A percentile compares a stretch with the other conserved stretches of the same genome.
Conservation (phyloP, 1,140 invertebrate genomes). For the Prorops nasuta region DNA sequence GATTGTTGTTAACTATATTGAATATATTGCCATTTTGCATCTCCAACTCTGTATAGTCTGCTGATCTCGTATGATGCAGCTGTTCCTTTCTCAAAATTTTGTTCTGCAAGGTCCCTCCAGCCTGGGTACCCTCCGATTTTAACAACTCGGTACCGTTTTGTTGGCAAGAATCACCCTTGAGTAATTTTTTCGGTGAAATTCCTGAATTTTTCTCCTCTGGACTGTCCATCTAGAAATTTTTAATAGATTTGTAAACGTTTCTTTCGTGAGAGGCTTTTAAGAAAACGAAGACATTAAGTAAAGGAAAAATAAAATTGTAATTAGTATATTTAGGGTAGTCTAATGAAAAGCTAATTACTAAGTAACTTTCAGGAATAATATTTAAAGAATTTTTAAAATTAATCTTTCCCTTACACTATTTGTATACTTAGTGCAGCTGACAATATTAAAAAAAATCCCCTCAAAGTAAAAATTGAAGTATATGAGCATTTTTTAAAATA, state of each 20-base stretch:
- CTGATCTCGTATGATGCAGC: conserved; percentile 69
- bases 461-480: too few species aligned
- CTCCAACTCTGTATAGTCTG: conserved; percentile 75
- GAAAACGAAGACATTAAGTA: too few species aligned
- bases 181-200: conserved; percentile 46
- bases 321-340: too few species aligned
- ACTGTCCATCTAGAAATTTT: conserved; percentile 52
- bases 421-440: too few species aligned
- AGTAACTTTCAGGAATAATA: too few species aligned
- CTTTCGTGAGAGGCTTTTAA: too few species aligned
- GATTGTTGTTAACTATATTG: conserved; percentile 72
- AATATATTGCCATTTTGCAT: conserved; percentile 61
- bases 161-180: conserved; percentile 57
- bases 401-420: too few species aligned
- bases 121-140: conserved; percentile 80
- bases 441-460: too few species aligned
- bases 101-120: conserved; percentile 66
- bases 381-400: too few species aligned
- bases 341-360: too few species aligned
- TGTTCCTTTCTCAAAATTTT: conserved; percentile 67
- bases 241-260: neutral
- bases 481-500: too few species aligned
- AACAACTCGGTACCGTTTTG: conserved; percentile 56
- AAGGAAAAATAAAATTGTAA: too few species aligned
- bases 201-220: conserved; percentile 54